Conservation (phyloP, 2,888 invertebrate genomes). For the Drosophila bunnanda region DNA sequence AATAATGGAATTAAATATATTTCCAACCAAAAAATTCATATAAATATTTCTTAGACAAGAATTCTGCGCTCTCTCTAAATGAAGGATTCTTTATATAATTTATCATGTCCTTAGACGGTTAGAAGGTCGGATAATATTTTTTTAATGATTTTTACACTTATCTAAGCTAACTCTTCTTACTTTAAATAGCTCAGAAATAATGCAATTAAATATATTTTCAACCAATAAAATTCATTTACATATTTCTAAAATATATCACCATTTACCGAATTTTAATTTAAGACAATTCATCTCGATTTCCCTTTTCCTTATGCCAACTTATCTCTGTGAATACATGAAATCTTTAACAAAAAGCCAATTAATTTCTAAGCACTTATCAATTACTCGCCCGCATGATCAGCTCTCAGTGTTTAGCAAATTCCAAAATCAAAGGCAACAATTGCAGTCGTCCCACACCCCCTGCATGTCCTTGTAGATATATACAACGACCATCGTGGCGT, state of each 20-base stretch:
- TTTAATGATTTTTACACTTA: too few relatives aligned
- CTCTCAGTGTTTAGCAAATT: slow-evolving; percentile 9
- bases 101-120: neutral
- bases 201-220: too few relatives aligned
- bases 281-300: neutral
- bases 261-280: neutral
- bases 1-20: too few relatives aligned
- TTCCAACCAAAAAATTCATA: too few relatives aligned
- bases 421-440: slow-evolving; percentile 65
- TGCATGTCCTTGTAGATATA: neutral
- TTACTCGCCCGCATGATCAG: slow-evolving; percentile 43
- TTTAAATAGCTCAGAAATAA: too few relatives aligned
- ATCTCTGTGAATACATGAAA: neutral
- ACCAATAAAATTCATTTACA: neutral
- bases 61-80: neutral
- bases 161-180: neutral
- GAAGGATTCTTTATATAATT: neutral
- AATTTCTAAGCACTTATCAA: slow-evolving; percentile 10
- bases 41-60: too few relatives aligned
- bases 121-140: too few relatives aligned
- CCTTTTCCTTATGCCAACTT: neutral
- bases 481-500: slow-evolving; percentile 51
- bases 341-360: slow-evolving; percentile 24
- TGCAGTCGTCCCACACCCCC: slow-evolving; percentile 51
- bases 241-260: neutral